Conservation (phyloP, 2,113 vertebrate genomes). For the Oceanites oceanicus region DNA sequence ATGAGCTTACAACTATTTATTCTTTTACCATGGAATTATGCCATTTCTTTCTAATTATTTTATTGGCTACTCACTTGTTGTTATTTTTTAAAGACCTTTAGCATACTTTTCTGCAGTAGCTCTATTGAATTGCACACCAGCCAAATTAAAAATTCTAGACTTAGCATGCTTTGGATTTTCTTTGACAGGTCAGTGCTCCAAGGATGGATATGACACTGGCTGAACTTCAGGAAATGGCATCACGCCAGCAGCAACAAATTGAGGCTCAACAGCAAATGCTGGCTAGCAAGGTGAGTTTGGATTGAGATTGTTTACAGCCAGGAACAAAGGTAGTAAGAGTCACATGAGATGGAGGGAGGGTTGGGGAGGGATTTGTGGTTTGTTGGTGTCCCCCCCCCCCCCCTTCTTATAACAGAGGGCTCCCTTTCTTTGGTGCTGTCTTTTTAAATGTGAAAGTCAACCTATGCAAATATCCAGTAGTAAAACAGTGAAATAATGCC, state of each 20-base stretch:
- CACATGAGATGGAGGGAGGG: not conserved
- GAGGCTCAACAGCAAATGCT: constrained; percentile 93
- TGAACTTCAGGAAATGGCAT: constrained; percentile 96
- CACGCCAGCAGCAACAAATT: constrained; percentile 96
- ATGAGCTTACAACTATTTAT: not conserved
- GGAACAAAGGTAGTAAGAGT: not conserved
- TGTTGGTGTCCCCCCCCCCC: no score
- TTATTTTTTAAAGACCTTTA: not conserved
- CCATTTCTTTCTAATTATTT: not conserved
- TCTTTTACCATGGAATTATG: not conserved
- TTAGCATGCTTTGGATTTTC: not conserved
- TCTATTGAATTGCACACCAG: not conserved
- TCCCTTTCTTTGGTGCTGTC: not conserved
- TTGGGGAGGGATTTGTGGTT: not conserved
- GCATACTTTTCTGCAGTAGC: not conserved
- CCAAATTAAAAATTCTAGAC: not conserved
- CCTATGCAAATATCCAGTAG: not conserved
- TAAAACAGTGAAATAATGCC: not conserved
- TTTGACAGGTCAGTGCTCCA: constrained; percentile 80
- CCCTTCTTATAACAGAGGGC: not conserved
- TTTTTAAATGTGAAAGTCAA: not conserved
- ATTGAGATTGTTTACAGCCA: not conserved
- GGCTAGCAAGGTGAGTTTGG: constrained; percentile 86
- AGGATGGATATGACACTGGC: constrained; percentile 94
- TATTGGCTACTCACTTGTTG: not conserved